Conservation (phyloP, 2,888 invertebrate species). For the Bellardia pandia region DNA sequence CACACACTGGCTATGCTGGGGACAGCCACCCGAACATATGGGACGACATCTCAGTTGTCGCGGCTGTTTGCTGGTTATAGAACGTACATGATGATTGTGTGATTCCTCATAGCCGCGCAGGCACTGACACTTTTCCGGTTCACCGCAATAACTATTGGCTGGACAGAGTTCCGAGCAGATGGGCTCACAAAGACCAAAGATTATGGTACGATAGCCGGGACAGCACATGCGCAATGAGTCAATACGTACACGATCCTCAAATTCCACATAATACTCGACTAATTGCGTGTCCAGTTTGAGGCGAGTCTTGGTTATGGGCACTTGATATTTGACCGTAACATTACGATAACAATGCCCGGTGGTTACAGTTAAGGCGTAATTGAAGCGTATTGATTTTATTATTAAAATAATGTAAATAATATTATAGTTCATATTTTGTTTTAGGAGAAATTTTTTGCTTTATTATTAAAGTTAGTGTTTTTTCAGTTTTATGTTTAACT, state of each 20-base stretch:
- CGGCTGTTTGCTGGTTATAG: constrained; percentile 77
- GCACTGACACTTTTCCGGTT: constrained; percentile 76
- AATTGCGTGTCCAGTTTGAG: constrained; percentile 53
- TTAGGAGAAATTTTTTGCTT: background rate
- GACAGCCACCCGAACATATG: constrained; percentile 76
- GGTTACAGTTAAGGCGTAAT: constrained; percentile 77
- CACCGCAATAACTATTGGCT: constrained; percentile 78
- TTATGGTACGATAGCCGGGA: constrained; percentile 79
- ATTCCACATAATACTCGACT: constrained; percentile 76
- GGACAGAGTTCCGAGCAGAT: constrained; percentile 81
- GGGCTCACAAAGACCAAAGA: constrained; percentile 82
- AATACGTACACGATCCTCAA: constrained; percentile 79
- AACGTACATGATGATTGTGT: constrained; percentile 85
- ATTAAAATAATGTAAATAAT: constrained; percentile 26
- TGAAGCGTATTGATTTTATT: constrained; percentile 37
- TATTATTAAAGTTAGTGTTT: background rate
- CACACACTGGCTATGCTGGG: constrained; percentile 77
- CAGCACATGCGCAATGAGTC: constrained; percentile 80
- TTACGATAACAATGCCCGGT: constrained; percentile 80
- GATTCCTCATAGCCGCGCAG: constrained; percentile 73
- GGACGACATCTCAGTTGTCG: constrained; percentile 74
- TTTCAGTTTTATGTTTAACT: background rate
- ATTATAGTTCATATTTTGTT: constrained; percentile 47
- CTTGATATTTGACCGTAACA: constrained; percentile 80
- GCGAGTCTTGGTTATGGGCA: constrained; percentile 77